These are phyloP conservation scores for Brachionus manjavacas DNA, from an alignment of 1,140 invertebrate species.

Conservation along the genomic window DNA sequence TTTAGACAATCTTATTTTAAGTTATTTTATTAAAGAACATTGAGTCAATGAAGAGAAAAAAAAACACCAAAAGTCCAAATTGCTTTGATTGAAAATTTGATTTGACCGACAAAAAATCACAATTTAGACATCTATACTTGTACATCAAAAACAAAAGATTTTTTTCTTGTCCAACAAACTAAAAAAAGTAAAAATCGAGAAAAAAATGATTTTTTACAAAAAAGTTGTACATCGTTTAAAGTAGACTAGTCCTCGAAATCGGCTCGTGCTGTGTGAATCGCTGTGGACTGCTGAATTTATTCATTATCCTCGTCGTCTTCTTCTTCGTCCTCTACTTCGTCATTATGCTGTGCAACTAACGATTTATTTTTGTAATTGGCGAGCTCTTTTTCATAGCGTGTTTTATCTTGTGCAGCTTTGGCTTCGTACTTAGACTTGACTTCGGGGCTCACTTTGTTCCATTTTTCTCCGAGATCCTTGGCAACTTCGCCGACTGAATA, in stretches of 20 bases:
- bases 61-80: background rate
- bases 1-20: background rate
- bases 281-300: background rate
- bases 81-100: background rate
- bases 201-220: background rate
- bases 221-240: background rate
- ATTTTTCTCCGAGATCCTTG: slow-evolving; percentile 89
- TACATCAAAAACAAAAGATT: background rate
- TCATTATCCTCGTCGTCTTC: slow-evolving; percentile 1
- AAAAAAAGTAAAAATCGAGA: background rate
- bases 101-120: background rate
- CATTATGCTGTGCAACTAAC: background rate
- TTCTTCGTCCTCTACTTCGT: slow-evolving; percentile 3
- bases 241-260: background rate
- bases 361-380: slow-evolving; percentile 23
- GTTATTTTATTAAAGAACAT: background rate
- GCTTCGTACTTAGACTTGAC: slow-evolving; percentile 82
- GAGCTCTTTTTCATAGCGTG: slow-evolving; percentile 72
- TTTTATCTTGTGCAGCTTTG: slow-evolving; percentile 88
- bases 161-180: background rate
- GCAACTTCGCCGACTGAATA: slow-evolving; percentile 93
- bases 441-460: slow-evolving; percentile 78
- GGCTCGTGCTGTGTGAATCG: background rate
- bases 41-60: background rate
- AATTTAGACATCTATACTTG: background rate